phyloP scores from a whole-genome alignment of 2,888 invertebrate species.

The Nymphalis urticae region DNA sequence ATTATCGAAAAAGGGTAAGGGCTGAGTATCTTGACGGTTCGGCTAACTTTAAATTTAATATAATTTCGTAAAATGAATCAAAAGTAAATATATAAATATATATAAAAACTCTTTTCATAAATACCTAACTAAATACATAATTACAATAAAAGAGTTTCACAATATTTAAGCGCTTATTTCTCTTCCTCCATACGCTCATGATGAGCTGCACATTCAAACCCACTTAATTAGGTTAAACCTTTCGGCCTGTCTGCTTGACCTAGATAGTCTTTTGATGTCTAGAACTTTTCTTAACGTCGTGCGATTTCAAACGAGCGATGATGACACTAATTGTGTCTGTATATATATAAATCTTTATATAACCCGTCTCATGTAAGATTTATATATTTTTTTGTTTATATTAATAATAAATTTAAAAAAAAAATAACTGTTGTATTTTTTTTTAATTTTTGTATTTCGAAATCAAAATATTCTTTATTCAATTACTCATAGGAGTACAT shows the following conservation, averaged over 20 bases:
- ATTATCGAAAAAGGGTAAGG: no score
- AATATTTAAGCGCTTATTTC: conserved; percentile 14
- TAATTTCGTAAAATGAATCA: no score
- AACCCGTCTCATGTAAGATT: neutral
- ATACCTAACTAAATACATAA: neutral
- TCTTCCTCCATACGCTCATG: conserved; percentile 10
- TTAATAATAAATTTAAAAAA: no score
- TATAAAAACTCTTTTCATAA: neutral
- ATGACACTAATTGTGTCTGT: neutral
- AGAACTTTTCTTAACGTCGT: neutral
- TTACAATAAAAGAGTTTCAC: conserved; percentile 11
- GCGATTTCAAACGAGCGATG: neutral
- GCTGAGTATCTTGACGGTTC: no score
- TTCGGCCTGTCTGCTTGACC: conserved; percentile 26
- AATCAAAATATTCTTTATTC: no score
- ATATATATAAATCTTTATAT: neutral
- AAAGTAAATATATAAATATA: no score
- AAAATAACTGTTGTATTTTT: no score
- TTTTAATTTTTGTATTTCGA: no score
- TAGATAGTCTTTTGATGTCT: conserved; percentile 18
- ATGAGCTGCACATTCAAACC: conserved; percentile 9
- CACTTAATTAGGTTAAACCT: conserved; percentile 28
- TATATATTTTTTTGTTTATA: no score
- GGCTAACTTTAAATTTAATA: no score
- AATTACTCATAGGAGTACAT: no score